Percentiles rank a stretch among this genome's conserved stretches.
phyloP scores from a whole-genome alignment of 2,888 invertebrate genomes.

The Leptothorax acervorum region DNA sequence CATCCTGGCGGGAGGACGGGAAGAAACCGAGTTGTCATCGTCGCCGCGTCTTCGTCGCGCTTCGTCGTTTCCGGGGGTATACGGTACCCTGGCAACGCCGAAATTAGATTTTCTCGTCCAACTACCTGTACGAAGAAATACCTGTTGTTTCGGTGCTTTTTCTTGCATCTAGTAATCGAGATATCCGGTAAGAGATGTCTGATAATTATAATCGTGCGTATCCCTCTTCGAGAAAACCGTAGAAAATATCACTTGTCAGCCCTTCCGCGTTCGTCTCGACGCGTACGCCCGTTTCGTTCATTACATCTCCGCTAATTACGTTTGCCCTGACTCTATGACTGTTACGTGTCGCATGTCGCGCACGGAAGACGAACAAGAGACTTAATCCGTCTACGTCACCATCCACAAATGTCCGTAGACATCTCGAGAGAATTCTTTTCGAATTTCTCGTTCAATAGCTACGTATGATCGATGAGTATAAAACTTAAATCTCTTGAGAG shows the following conservation, averaged over 20 bases:
- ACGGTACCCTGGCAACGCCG: conserved; percentile 43
- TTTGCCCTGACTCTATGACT: conserved; percentile 33
- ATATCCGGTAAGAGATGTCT: neutral
- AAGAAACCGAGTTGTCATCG: conserved; percentile 34
- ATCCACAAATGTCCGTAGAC: conserved; percentile 2
- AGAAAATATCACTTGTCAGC: conserved; percentile 57
- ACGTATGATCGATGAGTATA: neutral
- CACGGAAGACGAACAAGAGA: conserved; percentile 44
- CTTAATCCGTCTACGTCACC: conserved; percentile 46
- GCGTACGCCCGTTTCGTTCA: conserved; percentile 24
- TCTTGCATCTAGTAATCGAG: conserved; percentile 17
- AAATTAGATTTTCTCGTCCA: conserved; percentile 67
- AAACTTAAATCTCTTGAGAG: conserved; percentile 16
- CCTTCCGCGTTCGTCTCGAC: conserved; percentile 42
- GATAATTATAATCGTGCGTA: conserved; percentile 32
- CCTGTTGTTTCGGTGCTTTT: conserved; percentile 54
- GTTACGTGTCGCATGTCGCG: conserved; percentile 41
- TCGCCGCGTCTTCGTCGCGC: conserved; percentile 15
- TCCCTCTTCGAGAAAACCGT: conserved; percentile 41
- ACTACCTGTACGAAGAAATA: conserved; percentile 61
- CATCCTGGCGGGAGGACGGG: conserved; percentile 39
- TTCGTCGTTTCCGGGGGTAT: conserved; percentile 61
- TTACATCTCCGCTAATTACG: conserved; percentile 44
- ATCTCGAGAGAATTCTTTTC: conserved; percentile 7
- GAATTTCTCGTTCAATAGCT: conserved; percentile 12